Evolutionary conservation across 2,113 vertebrate genomes (phyloP).

Genomic region (Syrrhaptes paradoxus): DNA sequence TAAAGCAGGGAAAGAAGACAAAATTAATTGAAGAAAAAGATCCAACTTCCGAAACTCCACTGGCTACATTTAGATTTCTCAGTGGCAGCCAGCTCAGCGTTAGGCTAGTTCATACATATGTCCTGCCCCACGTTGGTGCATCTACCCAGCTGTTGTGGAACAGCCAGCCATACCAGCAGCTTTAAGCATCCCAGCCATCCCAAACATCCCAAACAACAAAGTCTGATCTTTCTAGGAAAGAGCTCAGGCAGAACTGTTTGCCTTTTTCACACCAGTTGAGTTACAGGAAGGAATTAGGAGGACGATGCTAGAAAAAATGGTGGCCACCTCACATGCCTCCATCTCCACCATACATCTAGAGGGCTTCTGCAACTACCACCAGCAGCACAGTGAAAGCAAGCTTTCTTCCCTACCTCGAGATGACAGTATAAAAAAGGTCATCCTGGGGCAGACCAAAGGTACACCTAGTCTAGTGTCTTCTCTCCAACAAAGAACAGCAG

Average conservation of each 20-base stretch:
- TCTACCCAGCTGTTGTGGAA: neutral
- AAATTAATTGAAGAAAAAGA: slow-evolving; percentile 1
- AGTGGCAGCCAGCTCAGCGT: neutral
- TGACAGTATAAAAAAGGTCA: neutral
- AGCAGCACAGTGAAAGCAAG: neutral
- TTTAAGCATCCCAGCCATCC: neutral
- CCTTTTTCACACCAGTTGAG: neutral
- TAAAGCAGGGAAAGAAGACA: neutral
- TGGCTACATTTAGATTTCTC: neutral
- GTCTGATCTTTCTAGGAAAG: neutral
- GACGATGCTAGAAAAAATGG: neutral
- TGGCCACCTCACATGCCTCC: neutral
- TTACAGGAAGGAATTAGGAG: neutral
- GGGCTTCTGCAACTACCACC: neutral
- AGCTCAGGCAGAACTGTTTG: neutral
- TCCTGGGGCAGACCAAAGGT: neutral
- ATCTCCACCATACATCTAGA: neutral
- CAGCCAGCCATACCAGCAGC: neutral
- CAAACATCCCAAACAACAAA: neutral
- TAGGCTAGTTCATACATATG: neutral
- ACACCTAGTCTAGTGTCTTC: neutral
- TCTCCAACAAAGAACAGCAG: neutral
- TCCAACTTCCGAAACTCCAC: neutral
- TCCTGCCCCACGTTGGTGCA: neutral
- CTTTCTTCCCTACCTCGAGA: neutral